These are phyloP conservation scores for Mizuhopecten yessoensis DNA, from an alignment of 1,140 invertebrate species.

Conservation along the genomic window DNA sequence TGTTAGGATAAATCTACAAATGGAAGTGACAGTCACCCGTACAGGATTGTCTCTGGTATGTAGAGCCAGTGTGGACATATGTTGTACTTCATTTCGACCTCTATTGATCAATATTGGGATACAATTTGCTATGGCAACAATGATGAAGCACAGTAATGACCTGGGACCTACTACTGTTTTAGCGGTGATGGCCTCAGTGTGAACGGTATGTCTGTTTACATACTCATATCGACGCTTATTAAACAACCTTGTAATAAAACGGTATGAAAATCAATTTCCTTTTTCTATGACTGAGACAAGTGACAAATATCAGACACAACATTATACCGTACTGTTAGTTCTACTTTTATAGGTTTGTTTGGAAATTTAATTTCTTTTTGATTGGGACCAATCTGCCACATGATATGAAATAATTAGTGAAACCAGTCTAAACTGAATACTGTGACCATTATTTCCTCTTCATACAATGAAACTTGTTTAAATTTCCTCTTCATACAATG, in stretches of 20 bases:
- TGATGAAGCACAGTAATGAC: background rate
- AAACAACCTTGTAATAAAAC: background rate
- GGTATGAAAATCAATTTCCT: background rate
- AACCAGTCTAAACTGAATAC: no score
- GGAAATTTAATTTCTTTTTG: no score
- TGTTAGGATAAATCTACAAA: background rate
- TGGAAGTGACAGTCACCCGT: no score
- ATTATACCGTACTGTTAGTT: background rate
- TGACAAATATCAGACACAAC: background rate
- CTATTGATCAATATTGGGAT: background rate
- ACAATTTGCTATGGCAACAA: conserved; percentile 16
- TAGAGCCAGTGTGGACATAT: background rate
- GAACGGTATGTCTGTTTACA: background rate
- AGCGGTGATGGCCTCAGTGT: background rate
- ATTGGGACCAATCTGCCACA: no score
- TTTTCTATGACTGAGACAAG: background rate
- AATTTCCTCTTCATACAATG: no score
- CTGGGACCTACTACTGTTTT: background rate
- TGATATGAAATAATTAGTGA: no score
- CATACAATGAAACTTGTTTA: no score
- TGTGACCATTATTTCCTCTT: no score
- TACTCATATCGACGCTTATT: background rate
- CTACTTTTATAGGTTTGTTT: no score
- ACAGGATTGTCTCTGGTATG: background rate
- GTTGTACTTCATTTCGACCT: background rate